Conservation (phyloP, 64 coral and sea anemone species). For the Exaiptasia diaphana region DNA sequence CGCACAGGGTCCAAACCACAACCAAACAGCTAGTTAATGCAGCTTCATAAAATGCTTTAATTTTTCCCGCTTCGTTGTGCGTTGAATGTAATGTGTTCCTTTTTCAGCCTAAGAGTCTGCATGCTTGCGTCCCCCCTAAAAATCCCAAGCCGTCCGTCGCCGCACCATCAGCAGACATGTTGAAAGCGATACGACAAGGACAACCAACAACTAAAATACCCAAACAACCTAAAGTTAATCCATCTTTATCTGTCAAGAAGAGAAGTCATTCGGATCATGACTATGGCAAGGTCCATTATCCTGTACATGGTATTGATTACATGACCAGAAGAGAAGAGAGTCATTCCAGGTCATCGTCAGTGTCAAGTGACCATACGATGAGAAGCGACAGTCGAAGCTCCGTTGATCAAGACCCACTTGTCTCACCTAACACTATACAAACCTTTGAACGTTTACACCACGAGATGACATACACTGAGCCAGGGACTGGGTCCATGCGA, state of each 20-base stretch:
- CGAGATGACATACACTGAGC: conserved; percentile 8
- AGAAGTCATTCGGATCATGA: conserved; percentile 24
- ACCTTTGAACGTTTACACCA: neutral
- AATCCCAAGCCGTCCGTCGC: conserved; percentile 57
- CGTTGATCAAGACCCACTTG: neutral
- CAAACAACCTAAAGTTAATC: conserved; percentile 54
- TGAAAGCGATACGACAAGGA: conserved; percentile 69
- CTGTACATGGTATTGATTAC: conserved; percentile 50
- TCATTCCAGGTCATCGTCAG: neutral
- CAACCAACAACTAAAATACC: neutral
- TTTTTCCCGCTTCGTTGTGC: neutral
- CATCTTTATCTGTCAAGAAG: conserved; percentile 50
- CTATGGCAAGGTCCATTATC: conserved; percentile 16
- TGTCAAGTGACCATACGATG: neutral
- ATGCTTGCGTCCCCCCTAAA: conserved; percentile 62
- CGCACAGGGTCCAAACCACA: neutral
- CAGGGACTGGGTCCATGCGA: conserved; percentile 55
- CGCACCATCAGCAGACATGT: conserved; percentile 64
- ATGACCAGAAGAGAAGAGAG: conserved; percentile 7
- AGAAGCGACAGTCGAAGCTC: conserved; percentile 8
- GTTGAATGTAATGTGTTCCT: conserved; percentile 19
- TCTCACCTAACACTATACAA: neutral
- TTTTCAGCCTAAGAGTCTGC: conserved; percentile 96
- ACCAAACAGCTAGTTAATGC: neutral
- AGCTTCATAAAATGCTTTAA: neutral